Evolutionary conservation across 2,113 vertebrate genomes (phyloP).

Genomic region (Aspidoscelis tigris): DNA sequence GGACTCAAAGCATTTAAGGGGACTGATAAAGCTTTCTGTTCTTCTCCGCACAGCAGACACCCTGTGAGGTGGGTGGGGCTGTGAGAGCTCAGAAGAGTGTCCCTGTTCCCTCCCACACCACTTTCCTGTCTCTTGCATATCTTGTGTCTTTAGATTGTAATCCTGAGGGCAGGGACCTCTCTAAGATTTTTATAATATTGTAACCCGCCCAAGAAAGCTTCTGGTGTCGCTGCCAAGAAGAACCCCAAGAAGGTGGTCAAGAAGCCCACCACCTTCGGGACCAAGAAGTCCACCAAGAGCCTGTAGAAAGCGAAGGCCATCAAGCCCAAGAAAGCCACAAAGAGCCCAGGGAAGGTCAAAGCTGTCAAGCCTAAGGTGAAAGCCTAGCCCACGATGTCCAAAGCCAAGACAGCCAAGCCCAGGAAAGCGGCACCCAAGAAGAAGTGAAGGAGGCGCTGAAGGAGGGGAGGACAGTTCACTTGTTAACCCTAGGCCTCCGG

Average conservation of each 20-base stretch:
- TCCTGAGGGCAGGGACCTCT: too few relatives aligned
- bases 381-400: slow-evolving; percentile 6
- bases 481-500: background rate
- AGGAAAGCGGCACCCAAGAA: background rate
- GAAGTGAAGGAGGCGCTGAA: slow-evolving; percentile 30
- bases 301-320: background rate
- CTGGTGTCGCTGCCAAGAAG: fast-evolving
- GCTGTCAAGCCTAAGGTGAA: background rate
- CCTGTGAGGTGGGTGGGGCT: too few relatives aligned
- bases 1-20: too few relatives aligned
- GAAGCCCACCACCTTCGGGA: fast-evolving
- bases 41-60: too few relatives aligned
- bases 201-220: background rate
- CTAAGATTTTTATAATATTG: too few relatives aligned
- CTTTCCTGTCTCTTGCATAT: too few relatives aligned
- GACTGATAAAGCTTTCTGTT: too few relatives aligned
- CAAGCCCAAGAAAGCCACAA: slow-evolving; percentile 31
- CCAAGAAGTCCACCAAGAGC: background rate
- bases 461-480: too few relatives aligned
- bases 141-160: too few relatives aligned
- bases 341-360: slow-evolving; percentile 55
- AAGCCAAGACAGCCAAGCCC: background rate
- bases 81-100: too few relatives aligned
- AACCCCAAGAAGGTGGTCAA: background rate
- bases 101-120: too few relatives aligned